Base-by-base conservation (phyloP, 2,797 vertebrate genomes). In the Amniataba percoides region DNA sequence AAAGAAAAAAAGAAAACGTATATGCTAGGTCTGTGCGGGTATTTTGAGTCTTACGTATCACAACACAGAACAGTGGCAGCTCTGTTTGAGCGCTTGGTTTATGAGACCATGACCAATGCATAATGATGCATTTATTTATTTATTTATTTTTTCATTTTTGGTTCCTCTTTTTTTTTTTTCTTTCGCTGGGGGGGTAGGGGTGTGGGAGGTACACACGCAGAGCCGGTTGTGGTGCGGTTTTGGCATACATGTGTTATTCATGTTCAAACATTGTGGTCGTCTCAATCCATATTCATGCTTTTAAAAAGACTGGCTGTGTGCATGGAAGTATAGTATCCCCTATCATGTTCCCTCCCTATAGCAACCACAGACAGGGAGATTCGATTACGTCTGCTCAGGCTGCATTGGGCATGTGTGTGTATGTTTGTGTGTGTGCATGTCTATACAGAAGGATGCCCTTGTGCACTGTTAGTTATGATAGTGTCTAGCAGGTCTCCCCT, bases 181-280 rank as follows among this genome's bases (percentile, higher is more conserved):
- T 82, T 84, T 76, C 2, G 59, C 67, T 60, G 65, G 39, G 82
- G 75, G 83, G 85, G 70, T 49, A 49, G 77, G 82, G 80, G 76
- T 78, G 78, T 74, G 51, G 78, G 86, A 80, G 81, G 87, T 87
- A 78, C 87, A 89, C 74, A 86, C 18, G 88, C 84, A 90, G 71
- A 68, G 71, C 82, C 65, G 80, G 88, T 91, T 89, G 88, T 90
- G 87, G 90, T 91, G 90, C 70, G 92, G 92, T 93, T 93, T 92
- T 91, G 92, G 88, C 93, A 85, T 91, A 91, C 90, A 93, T 93
- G 89, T 89, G 93, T 95, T 94, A 95, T 94, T 94, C 94, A 93
- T 94, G 92, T 94, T 94, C 90, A 94, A 94, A 94, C 94, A 93
- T 93, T 93, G 93, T 92, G 94, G 93, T 93, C 65, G 52, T 92